These are phyloP conservation scores for Psilanteris sp. DNA, from an alignment of 1,140 invertebrate genomes.

Conservation along the genomic window DNA sequence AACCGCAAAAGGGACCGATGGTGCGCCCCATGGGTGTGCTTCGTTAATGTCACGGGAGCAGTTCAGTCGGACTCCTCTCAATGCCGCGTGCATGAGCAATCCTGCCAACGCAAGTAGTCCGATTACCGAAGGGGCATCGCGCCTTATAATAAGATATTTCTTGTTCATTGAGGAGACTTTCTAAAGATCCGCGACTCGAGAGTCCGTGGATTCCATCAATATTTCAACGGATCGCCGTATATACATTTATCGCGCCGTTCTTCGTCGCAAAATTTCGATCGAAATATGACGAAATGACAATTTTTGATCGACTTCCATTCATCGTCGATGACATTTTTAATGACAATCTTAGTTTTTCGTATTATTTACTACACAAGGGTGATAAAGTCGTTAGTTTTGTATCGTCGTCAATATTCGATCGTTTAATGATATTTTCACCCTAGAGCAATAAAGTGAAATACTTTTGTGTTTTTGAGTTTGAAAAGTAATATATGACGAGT, in stretches of 20 bases:
- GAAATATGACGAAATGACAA: too few relatives aligned
- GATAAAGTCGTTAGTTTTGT: too few relatives aligned
- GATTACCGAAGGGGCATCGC: constrained; percentile 54
- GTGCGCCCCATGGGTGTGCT: constrained; percentile 68
- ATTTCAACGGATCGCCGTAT: constrained; percentile 4
- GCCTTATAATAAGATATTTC: constrained; percentile 56
- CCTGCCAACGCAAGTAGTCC: constrained; percentile 43
- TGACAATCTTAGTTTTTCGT: too few relatives aligned
- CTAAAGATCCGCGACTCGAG: constrained; percentile 38
- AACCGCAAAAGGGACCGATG: constrained; percentile 61
- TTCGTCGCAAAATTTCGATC: constrained; percentile 1
- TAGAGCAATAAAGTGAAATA: too few relatives aligned
- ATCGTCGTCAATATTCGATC: too few relatives aligned
- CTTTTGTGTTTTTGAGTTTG: too few relatives aligned
- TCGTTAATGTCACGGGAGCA: constrained; percentile 72
- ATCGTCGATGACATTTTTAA: too few relatives aligned
- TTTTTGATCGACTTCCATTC: too few relatives aligned
- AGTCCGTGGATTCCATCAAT: not conserved
- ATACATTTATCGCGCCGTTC: constrained; percentile 10
- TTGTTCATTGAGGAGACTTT: constrained; percentile 51
- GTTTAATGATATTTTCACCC: too few relatives aligned
- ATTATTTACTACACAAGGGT: too few relatives aligned
- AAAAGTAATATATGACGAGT: too few relatives aligned
- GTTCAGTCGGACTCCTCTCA: constrained; percentile 47
- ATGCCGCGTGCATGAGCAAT: constrained; percentile 28